Base-by-base conservation (phyloP, 1,140 invertebrate species). In the Cydia fagiglandana region DNA sequence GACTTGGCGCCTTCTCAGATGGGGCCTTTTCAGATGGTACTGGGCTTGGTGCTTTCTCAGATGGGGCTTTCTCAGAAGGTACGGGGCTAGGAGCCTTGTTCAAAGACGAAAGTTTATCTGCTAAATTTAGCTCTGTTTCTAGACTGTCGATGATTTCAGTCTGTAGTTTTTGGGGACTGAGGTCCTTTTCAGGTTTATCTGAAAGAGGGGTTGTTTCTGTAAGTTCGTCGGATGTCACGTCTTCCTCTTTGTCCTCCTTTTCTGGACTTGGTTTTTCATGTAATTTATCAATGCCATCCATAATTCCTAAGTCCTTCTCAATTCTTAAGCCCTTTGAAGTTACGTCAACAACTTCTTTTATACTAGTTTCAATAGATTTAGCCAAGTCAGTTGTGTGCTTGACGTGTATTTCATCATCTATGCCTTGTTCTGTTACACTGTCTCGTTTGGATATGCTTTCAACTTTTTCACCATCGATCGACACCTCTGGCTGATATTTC, bases 211-310 rank as follows among this genome's bases (percentile, higher is more conserved):
- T 74, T 56, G 9, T 47, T 66, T 80, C 68, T n/a, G 56, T 61
- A 61, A 24, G 56, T 12, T 61, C 56, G 56, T 61, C 56, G 20
- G 56, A 61, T 24, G 56, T 61, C 4, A 61, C 56, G n/a, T 61
- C 56, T 24, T 61, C 56, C 3, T 61, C 56, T 61, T 61, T 61
- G 1, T 61, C 56, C 4, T 61, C 56, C 74, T 87, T 87, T 38
- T 84, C 84, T 47, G 81, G 83, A 28, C 77, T 84, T 15, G 86
- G 75, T 83, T 87, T 87, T 76, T 87, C 84, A 81, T 87, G 83
- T 78, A 87, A 82, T 79, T 87, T 87, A 75, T 81, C 79, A 76
- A 87, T 47, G 2, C 12, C 83, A 56, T 17, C n/a, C n/a, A n/a
- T 1, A 53, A 53, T 15, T 53, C 5, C n/a, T n/a, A n/a, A 53